phyloP scores from a whole-genome alignment of 2,888 invertebrate species.

The Amphimallon solstitiale region DNA sequence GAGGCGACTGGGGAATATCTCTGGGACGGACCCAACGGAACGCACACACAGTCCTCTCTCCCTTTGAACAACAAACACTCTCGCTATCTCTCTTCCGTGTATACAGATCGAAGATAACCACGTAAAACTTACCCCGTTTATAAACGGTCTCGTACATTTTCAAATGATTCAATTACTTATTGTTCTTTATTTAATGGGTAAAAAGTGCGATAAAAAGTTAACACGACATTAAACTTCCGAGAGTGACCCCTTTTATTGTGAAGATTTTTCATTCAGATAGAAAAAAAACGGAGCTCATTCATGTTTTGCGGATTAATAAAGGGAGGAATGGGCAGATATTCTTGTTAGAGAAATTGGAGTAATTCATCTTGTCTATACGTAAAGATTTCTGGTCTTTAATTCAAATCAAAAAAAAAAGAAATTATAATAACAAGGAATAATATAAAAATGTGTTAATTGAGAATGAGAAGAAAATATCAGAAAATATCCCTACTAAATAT shows the following conservation, averaged over 20 bases:
- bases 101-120: slow-evolving; percentile 25
- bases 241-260: not conserved
- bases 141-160: slow-evolving; percentile 10
- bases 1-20: slow-evolving; percentile 38
- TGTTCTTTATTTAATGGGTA: slow-evolving; percentile 27
- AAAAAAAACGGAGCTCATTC: not conserved
- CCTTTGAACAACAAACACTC: slow-evolving; percentile 28
- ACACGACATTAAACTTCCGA: slow-evolving; percentile 8
- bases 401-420: too few species aligned
- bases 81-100: slow-evolving; percentile 6
- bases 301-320: too few species aligned
- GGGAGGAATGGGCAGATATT: too few species aligned
- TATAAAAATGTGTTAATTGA: too few species aligned
- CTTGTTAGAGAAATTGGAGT: too few species aligned
- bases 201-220: slow-evolving; percentile 17
- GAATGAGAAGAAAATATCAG: too few species aligned
- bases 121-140: slow-evolving; percentile 13
- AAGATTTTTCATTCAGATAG: not conserved
- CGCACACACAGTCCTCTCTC: not conserved
- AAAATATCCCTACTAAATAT: too few species aligned
- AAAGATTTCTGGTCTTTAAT: too few species aligned
- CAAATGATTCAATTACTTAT: slow-evolving; percentile 36
- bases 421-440: too few species aligned
- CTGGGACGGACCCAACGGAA: not conserved
- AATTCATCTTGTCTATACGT: too few species aligned